Percentiles rank a stretch among this genome's conserved stretches.
These are phyloP conservation scores for Eumerus sabulonum DNA, from an alignment of 2,888 invertebrate species.

Conservation along the genomic window DNA sequence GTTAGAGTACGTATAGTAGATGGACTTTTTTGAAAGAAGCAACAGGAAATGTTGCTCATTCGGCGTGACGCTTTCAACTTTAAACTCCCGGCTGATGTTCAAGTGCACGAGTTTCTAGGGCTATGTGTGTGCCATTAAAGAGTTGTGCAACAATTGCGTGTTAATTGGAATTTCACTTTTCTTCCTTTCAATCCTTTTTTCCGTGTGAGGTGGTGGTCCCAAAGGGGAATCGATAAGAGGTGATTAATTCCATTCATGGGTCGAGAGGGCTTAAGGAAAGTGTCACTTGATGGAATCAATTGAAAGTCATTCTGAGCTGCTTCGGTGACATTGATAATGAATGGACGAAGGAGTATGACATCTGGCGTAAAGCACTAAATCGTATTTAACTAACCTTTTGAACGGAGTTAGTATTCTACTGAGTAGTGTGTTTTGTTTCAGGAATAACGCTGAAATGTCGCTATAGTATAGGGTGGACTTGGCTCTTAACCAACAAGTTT, in stretches of 20 bases:
- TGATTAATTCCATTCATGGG: constrained; percentile 28
- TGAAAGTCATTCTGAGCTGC: no score
- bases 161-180: constrained; percentile 58
- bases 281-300: constrained; percentile 8
- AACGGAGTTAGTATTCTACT: no score
- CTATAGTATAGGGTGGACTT: no score
- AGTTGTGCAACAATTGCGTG: constrained; percentile 58
- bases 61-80: constrained; percentile 38
- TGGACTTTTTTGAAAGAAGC: constrained; percentile 32
- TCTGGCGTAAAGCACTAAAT: no score
- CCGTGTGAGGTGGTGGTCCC: no score
- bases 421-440: no score
- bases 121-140: constrained; percentile 45
- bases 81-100: constrained; percentile 29
- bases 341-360: no score
- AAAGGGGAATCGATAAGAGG: no score
- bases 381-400: no score
- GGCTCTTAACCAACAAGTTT: no score
- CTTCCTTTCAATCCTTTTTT: not conserved
- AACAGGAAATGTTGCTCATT: constrained; percentile 50
- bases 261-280: constrained; percentile 1
- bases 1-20: constrained; percentile 29
- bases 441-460: no score
- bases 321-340: no score
- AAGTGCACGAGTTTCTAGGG: constrained; percentile 54